Evolutionary conservation across 2,888 invertebrate species (phyloP), one percentile per base, ranked within the genome.

Genomic region (Elegia similella): DNA sequence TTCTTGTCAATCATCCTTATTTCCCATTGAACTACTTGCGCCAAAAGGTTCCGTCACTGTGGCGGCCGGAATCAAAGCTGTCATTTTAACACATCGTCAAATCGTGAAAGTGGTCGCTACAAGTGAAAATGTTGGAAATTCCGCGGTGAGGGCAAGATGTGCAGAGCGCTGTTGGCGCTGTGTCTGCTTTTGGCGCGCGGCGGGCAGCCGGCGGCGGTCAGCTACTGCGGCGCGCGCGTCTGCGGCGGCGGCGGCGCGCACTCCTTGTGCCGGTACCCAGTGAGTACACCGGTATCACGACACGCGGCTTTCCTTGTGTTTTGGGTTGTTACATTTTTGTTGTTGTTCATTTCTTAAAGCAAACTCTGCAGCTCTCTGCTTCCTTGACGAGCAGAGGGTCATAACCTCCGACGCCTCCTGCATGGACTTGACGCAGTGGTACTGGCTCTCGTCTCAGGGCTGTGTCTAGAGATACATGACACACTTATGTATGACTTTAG

Each of bases 221-320:
- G 81, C 64, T 89, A 90, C 55, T 90, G 90, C 59, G 84, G 86
- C 0, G 70, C 86, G 0, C 80, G 72, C 58, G 83, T 90, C 86
- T 90, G 90, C 59, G 80, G 66, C 0, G 71, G 78, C 53, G 75
- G 78, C 0, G 68, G 86, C 43, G 62, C 69, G 0, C 90, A 90
- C 59, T 89, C 88, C 0, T 82, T 87, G 61, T 90, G 90, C 60
- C 78, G 77, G 64, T 89, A 72, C 62, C 63, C 73, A 52, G 89
- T 88, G 59, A 80, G 86, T 80, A 56, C 10, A 12, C 34, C 10
- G n/a, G n/a, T n/a, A n/a, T n/a, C n/a, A n/a, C n/a, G n/a, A n/a
- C n/a, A n/a, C n/a, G n/a, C n/a, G n/a, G n/a, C n/a, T n/a, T n/a
- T n/a, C n/a, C n/a, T n/a, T n/a, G n/a, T n/a, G n/a, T n/a, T n/a